phyloP scores from a whole-genome alignment of 1,140 invertebrate genomes.

The Drosophila trapezifrons region DNA sequence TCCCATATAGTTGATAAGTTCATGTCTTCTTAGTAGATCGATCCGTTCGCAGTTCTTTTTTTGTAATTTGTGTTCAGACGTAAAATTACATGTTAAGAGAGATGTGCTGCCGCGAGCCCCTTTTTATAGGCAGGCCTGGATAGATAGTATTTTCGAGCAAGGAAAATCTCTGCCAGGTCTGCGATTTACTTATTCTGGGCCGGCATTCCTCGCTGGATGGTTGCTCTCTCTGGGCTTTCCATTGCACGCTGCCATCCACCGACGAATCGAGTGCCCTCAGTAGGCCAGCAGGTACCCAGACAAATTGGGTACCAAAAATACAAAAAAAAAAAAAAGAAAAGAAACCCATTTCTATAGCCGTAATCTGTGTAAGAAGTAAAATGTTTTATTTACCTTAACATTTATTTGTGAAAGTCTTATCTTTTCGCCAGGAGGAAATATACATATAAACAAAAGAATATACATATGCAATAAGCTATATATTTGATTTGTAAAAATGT shows the following conservation, averaged over 20 bases:
- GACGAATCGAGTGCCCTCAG: constrained; percentile 49
- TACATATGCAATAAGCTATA: constrained; percentile 34
- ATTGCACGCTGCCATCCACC: constrained; percentile 34
- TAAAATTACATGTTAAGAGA: constrained; percentile 60
- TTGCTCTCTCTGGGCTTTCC: not conserved
- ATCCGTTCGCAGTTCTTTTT: constrained; percentile 30
- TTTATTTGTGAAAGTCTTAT: constrained; percentile 28
- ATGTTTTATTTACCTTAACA: constrained; percentile 41
- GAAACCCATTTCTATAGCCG: constrained; percentile 20
- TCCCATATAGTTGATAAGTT: constrained; percentile 41
- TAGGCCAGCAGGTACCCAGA: constrained; percentile 8
- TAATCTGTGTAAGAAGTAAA: constrained; percentile 32
- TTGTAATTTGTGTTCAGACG: constrained; percentile 62
- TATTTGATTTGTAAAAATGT: constrained; percentile 54
- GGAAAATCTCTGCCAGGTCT: constrained; percentile 18
- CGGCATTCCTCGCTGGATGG: constrained; percentile 60
- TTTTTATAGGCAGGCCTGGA: constrained; percentile 6
- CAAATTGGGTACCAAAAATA: constrained; percentile 28
- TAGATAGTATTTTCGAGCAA: constrained; percentile 1
- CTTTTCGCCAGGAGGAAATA: constrained; percentile 18
- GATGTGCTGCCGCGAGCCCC: constrained; percentile 4
- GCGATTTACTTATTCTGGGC: not conserved
- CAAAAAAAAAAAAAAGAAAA: constrained; percentile 14
- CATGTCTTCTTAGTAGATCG: constrained; percentile 37
- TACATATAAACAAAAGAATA: constrained; percentile 15